Evolutionary conservation across 2,888 invertebrate species (phyloP), one percentile per base, ranked within the genome.

Genomic region (Leptogaster cylindrica): DNA sequence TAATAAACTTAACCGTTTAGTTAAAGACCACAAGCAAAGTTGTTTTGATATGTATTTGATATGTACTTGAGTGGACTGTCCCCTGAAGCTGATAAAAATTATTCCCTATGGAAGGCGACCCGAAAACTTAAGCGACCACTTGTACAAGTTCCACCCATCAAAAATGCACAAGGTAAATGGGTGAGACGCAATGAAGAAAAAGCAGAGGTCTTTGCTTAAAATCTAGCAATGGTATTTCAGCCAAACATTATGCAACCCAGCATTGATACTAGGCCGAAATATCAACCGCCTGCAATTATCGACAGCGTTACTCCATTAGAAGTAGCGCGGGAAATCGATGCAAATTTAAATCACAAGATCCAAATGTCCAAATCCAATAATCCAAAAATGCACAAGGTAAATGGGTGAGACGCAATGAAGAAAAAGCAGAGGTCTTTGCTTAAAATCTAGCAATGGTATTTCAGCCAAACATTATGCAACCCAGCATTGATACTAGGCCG

Each of bases 381-480:
- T 8, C 25, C 10, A 50, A 18, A 23, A 50, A 18, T 50, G 20
- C 50, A 23, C 48, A 50, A 50, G 23, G 25, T 20, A 8, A 23
- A 14, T 50, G 20, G 50, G 50, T 50, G n/a, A 18, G 23, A 50
- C 20, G 20, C 10, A 23, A 18, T 23, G 25, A 50, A n/a, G 50
- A 23, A 50, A 50, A 50, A 50, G 50, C 50, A 23, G 23, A 50
- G n/a, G n/a, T 18, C 6, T 23, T 23, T 50, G 50, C 50, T 10
- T 10, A 50, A 20, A 6, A 50, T 25, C 25, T 50, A n/a, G 2
- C 23, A 23, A 20, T 3, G 10, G 25, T 25, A 23, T 50, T 50
- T 23, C 20, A 50, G 25, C 10, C 20, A 18, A 20, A 50, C 10
- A 14, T 23, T 23, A 20, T 36, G 12, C 2, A 36, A 36, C 12